Evolutionary conservation across 2,797 vertebrate genomes (phyloP), one percentile per base, ranked within the genome.

Genomic region (Eupleurogrammus muticus): DNA sequence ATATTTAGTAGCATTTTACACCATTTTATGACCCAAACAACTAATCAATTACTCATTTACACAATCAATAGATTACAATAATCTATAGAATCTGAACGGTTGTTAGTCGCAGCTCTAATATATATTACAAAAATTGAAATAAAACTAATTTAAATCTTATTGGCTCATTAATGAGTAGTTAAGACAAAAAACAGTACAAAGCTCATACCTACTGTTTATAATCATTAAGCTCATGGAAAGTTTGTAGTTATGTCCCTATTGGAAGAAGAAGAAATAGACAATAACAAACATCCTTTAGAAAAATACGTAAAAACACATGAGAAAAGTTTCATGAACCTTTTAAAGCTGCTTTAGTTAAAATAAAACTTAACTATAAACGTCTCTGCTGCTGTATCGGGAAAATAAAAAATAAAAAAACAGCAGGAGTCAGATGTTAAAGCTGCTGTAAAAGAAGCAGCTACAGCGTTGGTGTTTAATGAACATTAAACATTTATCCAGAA

Each of bases 391-490:
- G 51, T 20, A 38, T 48, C 17, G 42, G 20, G 5, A 48, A 17
- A 10, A 61, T 49, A 68, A 70, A 73, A 51, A 44, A 72, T 49
- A 61, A 68, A 46, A 60, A 47, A 20, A 65, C 17, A 42, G 19
- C 40, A 35, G 51, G 35, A 28, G 28, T 6, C 28, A 28, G 20
- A 66, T 52, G 24, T 57, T 8, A 24, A 12, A 4, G 10, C 21
- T 69, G 44, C 47, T 58, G 12, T 61, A 42, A 54, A 35, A 54
- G 60, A 10, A 58, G 56, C 55, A 75, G 56, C 54, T 71, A 19
- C 38, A 73, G n/a, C 57, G 75, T 77, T 40, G 69, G 40, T 1
- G 10, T 77, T 76, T 58, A 57, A 53, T 46, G n/a, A 51, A 66
- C 42, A 34, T 53, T 69, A 52, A 70, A 67, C 9, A 42, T 66